phyloP scores from a whole-genome alignment of 37 sponge, comb jelly and placozoan species.

The Amphimedon queenslandica region DNA sequence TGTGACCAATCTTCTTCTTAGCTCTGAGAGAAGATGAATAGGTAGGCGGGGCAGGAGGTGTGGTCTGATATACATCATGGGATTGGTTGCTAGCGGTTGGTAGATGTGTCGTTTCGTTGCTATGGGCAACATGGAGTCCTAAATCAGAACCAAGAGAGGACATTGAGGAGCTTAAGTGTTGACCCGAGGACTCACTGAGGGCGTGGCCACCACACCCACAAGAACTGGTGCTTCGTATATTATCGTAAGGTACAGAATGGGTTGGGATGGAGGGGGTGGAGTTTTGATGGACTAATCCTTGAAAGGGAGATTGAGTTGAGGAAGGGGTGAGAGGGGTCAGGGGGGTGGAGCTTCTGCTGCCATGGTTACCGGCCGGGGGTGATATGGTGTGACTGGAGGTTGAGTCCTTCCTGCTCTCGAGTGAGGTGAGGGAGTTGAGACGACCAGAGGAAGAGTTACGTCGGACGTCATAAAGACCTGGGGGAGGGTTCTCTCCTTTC shows the following conservation, averaged over 20 bases:
- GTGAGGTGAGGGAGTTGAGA: background rate
- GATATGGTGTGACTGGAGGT: conserved; percentile 3
- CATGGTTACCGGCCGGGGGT: background rate
- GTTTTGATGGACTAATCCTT: background rate
- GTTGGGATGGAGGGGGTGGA: background rate
- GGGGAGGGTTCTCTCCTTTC: conserved; percentile 31
- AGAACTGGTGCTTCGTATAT: background rate
- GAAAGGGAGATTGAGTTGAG: background rate
- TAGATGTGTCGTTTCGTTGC: background rate
- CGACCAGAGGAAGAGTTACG: conserved; percentile 2
- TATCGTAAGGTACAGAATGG: background rate
- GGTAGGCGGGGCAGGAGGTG: conserved; percentile 21
- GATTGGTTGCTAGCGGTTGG: background rate
- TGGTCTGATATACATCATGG: conserved; percentile 3
- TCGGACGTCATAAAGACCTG: background rate
- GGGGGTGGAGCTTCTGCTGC: background rate
- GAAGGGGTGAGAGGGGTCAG: conserved; percentile 3
- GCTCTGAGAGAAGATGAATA: conserved; percentile 5
- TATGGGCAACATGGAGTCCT: too few relatives aligned
- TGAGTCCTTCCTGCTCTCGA: background rate
- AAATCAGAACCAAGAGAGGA: conserved; percentile 1
- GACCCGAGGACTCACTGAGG: background rate
- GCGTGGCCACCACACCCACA: background rate
- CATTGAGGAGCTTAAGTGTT: background rate
- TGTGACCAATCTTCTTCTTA: conserved; percentile 17